Conservation (phyloP, 2,888 invertebrate species). For the Drosophila recens region DNA sequence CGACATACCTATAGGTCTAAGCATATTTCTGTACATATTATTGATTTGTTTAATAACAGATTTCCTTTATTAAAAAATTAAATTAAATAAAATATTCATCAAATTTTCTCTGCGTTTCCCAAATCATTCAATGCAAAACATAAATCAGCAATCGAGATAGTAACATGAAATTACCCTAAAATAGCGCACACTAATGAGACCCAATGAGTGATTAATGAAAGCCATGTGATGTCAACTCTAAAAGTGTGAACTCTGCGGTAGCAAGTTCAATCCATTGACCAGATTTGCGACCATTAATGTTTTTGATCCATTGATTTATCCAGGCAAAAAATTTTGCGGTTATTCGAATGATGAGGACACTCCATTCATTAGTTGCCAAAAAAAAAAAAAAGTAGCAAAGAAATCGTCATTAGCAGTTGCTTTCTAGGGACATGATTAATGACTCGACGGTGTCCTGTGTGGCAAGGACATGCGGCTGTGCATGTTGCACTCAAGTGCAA, state of each 20-base stretch:
- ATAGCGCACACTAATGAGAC: constrained; percentile 40
- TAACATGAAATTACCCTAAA: constrained; percentile 18
- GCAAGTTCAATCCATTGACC: constrained; percentile 61
- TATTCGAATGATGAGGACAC: constrained; percentile 34
- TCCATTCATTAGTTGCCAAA: constrained; percentile 60
- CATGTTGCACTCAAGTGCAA: constrained; percentile 69
- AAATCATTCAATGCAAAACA: constrained; percentile 8
- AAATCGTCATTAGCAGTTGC: constrained; percentile 66
- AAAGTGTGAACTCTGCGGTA: constrained; percentile 45
- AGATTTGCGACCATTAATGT: constrained; percentile 25
- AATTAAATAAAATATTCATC: not conserved
- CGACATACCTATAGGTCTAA: no score
- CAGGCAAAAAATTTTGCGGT: constrained; percentile 32
- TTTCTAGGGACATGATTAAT: constrained; percentile 69
- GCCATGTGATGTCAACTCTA: constrained; percentile 15
- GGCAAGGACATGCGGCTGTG: constrained; percentile 50
- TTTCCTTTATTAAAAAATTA: not conserved
- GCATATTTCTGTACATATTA: not conserved
- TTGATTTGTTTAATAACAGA: not conserved
- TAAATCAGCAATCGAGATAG: not conserved
- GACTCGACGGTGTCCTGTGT: constrained; percentile 36
- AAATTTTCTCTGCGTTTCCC: constrained; percentile 20
- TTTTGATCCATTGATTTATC: constrained; percentile 38
- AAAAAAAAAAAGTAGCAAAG: not conserved
- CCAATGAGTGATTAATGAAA: constrained; percentile 50